A percentile compares a stretch with the other conserved stretches of the same genome.
Evolutionary conservation across 2,797 vertebrate genomes (phyloP).

Genomic region (Ataeniobius toweri): DNA sequence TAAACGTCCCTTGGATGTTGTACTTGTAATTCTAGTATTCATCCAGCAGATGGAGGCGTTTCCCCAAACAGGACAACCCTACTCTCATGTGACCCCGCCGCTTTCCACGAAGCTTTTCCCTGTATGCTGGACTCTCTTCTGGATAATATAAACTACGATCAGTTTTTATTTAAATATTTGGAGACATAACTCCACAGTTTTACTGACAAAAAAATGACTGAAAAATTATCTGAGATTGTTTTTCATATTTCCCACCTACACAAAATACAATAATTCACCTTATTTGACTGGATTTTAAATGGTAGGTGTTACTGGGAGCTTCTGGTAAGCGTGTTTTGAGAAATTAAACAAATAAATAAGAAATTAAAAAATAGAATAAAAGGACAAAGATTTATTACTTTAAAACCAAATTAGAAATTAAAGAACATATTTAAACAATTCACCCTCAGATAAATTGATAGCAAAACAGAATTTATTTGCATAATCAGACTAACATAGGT

Average conservation of each 20-base stretch:
- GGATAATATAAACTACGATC: not conserved
- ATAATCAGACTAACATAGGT: slow-evolving; percentile 54
- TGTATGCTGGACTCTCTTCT: not conserved
- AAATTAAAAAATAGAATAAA: not conserved
- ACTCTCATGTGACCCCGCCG: not conserved
- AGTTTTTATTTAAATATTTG: not conserved
- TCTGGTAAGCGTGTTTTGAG: not conserved
- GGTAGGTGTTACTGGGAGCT: not conserved
- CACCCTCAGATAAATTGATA: slow-evolving; percentile 48
- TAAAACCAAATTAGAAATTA: not conserved
- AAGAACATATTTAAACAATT: not conserved
- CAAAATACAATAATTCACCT: not conserved
- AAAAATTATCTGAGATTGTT: not conserved
- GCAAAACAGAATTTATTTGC: slow-evolving; percentile 77
- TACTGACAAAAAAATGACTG: not conserved
- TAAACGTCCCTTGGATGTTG: not conserved
- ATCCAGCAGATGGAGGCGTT: slow-evolving; percentile 3
- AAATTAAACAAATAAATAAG: not conserved
- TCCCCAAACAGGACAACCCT: not conserved
- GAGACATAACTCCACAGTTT: not conserved
- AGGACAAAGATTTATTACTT: not conserved
- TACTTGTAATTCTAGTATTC: not conserved
- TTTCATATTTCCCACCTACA: not conserved
- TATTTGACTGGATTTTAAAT: not conserved
- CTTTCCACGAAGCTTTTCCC: not conserved